Base-by-base conservation (phyloP, 2,888 invertebrate species). In the Geophilus truncorum region DNA sequence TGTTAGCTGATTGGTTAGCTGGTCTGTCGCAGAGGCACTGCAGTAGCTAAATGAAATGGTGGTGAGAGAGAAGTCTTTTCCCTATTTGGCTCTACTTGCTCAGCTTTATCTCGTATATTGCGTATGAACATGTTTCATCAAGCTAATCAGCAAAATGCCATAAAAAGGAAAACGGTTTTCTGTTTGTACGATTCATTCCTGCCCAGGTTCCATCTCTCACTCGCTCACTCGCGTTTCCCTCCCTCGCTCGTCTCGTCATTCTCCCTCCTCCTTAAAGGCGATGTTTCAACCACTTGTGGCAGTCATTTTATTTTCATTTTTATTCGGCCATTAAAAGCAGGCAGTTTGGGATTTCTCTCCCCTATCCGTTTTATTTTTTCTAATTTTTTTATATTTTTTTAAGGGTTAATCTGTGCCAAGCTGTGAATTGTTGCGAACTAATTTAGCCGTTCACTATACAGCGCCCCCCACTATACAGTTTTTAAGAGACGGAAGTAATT, bases 1-100 rank as follows among this genome's bases (percentile, higher is more conserved):
- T 70, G 70, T 45, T 30, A 78, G 40, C 78, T 78, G 78, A 78
- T 78, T 78, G 78, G 78, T 45, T 78, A 78, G 78, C 45, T 36
- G 7, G 25, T 36, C 45, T 28, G 78, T 36, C 40, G 78, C 78
- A 78, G 78, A 36, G 40, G 78, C 78, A 78, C 78, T 78, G 78
- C 78, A 78, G 78, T 70, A 70, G 70, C 70, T 70, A 70, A 70
- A 70, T 70, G 70, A 70, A 70, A 70, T 70, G 70, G 70, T 70
- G 70, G 70, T 10, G 28, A 45, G 45, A 70, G 70, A 70, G 28
- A 23, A n/a, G 25, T 70, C 28, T 70, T 28, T 28, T 70, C 70
- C n/a, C 70, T 70, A 23, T 70, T 28, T 70, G 51, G 18, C 51
- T 70, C n/a, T 28, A 25, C 28, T 70, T 70, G 70, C 70, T 70